Evolutionary conservation across 2,797 vertebrate genomes (phyloP).

Genomic region (Limnodromus scolopaceus): DNA sequence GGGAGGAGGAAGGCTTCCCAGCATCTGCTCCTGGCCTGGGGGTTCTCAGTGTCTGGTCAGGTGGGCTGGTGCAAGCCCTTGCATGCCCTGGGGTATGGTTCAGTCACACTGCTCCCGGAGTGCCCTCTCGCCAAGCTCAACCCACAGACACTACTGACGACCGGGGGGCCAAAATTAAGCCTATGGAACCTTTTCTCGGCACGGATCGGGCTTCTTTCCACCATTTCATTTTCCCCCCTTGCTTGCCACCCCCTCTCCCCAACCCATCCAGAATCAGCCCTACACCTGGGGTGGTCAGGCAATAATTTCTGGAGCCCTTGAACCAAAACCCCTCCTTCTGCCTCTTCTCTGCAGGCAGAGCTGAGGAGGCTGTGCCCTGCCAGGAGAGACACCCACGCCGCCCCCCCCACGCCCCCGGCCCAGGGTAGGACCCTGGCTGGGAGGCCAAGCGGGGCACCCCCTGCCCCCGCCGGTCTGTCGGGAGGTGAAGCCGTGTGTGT

Average conservation of each 20-base stretch:
- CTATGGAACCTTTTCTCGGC: not conserved
- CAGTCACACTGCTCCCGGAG: not conserved
- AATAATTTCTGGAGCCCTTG: not conserved
- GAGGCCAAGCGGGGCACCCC: not conserved
- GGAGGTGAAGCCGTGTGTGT: not conserved
- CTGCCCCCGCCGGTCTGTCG: not conserved
- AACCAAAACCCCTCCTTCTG: not conserved
- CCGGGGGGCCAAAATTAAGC: not conserved
- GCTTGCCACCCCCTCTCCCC: fast-evolving
- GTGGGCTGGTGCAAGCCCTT: not conserved
- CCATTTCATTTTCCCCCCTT: not conserved
- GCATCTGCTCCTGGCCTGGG: not conserved
- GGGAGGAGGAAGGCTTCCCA: not conserved
- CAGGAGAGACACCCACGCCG: too few relatives aligned
- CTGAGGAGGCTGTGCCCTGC: not conserved
- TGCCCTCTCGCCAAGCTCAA: not conserved
- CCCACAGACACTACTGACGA: not conserved
- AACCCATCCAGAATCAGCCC: not conserved
- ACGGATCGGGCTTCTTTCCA: not conserved
- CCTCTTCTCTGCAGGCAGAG: not conserved
- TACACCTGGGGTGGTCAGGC: not conserved
- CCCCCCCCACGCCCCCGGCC: too few relatives aligned
- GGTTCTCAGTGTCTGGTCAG: not conserved
- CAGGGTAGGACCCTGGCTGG: too few relatives aligned
- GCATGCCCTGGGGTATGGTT: not conserved